phyloP scores from a whole-genome alignment of 2,113 vertebrate species.

The Vanacampus margaritifer region DNA sequence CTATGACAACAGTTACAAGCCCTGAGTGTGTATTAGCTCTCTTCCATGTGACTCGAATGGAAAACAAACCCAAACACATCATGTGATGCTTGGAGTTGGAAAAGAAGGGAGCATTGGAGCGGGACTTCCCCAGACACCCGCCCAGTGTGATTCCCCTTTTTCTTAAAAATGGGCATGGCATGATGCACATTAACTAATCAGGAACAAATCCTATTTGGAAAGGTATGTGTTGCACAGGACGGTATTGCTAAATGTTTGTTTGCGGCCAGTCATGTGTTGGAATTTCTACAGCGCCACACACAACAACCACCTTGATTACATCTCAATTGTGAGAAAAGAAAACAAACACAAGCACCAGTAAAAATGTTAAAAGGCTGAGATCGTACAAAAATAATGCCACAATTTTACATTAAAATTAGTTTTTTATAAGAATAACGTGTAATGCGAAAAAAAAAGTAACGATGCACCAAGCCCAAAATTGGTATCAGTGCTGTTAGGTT shows the following conservation, averaged over 20 bases:
- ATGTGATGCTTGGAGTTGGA: constrained; percentile 4
- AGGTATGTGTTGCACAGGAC: constrained; percentile 44
- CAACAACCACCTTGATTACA: not conserved
- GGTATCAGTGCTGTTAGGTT: not conserved
- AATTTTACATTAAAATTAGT: not conserved
- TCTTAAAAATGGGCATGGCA: constrained; percentile 42
- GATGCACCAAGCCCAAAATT: not conserved
- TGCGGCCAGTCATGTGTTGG: constrained; percentile 60
- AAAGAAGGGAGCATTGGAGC: constrained; percentile 6
- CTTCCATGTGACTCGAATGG: not conserved
- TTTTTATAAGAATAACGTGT: no score
- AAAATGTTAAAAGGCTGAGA: not conserved
- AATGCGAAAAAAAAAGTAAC: not conserved
- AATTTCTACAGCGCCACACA: constrained; percentile 26
- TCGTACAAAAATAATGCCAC: not conserved
- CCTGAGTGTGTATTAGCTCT: not conserved
- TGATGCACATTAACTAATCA: constrained; percentile 58
- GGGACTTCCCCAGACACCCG: constrained; percentile 44
- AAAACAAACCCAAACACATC: not conserved
- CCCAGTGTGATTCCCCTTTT: constrained; percentile 44
- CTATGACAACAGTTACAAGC: not conserved
- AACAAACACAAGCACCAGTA: not conserved
- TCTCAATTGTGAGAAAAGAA: no score
- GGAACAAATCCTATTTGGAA: constrained; percentile 59
- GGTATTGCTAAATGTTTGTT: constrained; percentile 38